Evolutionary conservation across 2,113 vertebrate genomes (phyloP).

Genomic region (Nothoprocta pentlandii): DNA sequence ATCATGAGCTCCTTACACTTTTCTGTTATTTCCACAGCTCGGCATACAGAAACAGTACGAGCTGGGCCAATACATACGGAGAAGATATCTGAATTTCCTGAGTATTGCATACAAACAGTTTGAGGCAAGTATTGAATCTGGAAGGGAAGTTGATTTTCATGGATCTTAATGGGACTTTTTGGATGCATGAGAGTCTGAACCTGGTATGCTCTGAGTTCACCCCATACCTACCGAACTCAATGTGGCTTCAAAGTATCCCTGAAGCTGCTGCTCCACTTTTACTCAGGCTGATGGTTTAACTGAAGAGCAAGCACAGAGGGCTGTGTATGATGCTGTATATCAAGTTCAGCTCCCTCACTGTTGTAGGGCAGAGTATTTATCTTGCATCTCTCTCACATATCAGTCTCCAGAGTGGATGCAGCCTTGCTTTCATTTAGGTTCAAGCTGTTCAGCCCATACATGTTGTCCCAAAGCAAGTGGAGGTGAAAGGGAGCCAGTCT

Average conservation of each 20-base stretch:
- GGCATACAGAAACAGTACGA: conserved; percentile 85
- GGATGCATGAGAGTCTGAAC: neutral
- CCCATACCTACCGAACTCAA: neutral
- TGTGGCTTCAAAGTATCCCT: neutral
- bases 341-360: neutral
- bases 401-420: neutral
- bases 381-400: neutral
- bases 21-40: conserved; percentile 74
- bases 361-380: neutral
- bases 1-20: neutral
- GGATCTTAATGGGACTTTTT: neutral
- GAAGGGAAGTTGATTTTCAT: neutral
- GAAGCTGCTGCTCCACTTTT: neutral
- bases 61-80: conserved; percentile 80
- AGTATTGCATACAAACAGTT: conserved; percentile 73
- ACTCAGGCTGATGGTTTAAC: neutral
- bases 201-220: neutral
- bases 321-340: neutral
- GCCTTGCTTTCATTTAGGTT: neutral
- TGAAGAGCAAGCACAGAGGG: neutral
- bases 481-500: neutral
- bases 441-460: neutral
- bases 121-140: conserved; percentile 76
- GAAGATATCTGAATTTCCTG: conserved; percentile 81
- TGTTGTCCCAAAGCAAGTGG: neutral